Base-by-base conservation (phyloP, 2,113 vertebrate genomes). In the Beaufortia kweichowensis region DNA sequence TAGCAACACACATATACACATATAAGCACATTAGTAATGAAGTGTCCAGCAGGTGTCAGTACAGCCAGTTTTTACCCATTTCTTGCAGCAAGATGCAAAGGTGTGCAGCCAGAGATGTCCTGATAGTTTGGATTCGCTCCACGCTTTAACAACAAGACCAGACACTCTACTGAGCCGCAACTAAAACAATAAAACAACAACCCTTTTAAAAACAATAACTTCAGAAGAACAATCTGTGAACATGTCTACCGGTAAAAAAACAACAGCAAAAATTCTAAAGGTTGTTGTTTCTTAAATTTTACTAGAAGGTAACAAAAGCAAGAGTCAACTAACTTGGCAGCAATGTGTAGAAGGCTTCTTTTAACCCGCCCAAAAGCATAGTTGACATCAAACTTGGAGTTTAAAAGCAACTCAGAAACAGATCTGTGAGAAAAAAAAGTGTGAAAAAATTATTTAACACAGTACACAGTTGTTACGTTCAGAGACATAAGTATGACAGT, bases 331-430 rank as follows among this genome's bases (percentile, higher is more conserved):
- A 95, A 99, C 97, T 99, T 99, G 87, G 97, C 96, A 86, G 97
- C 97, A 79, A 99, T 99, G 84, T 99, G 97, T 86, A 99, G 94
- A 76, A 99, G 92, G 87, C 96, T 99, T 89, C 97, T 95, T 90
- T 99, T 98, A 75, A 98, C 97, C 15, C 97, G 94, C 86, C 96
- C 97, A 88, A 99, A 99, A 21, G 97, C 96, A 68, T 99, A 99
- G 93, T 99, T 99, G 77, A 99, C 97, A 86, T 99, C 96, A 93
- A 99, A 99, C 84, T 96, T 98, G 69, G 97, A 99, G 92, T 99
- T 99, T 84, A 96, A 93, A 0, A 99, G 93, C 79, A 99, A 83
- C 86, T 99, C 97, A 82, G 93, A 94, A 83, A 99, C 97, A 81
- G 97, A 99, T 86, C 97, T 70, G 11, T 9, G 7, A 3, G 2